phyloP scores from a whole-genome alignment of 2,113 vertebrate genomes.

The Neolamprologus longior region DNA sequence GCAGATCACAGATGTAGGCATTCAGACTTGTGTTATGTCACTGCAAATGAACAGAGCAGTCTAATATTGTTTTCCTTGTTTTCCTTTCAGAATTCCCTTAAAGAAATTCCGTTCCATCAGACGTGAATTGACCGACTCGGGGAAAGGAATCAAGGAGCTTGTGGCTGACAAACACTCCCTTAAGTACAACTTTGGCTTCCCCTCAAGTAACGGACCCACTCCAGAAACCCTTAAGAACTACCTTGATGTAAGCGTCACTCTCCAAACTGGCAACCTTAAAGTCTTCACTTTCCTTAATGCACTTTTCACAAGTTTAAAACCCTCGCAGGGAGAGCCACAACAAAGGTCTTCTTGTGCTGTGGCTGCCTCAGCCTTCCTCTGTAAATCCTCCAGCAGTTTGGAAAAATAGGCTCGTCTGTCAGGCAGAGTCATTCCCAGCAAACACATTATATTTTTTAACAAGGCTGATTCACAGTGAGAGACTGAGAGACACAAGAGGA shows the following conservation, averaged over 20 bases:
- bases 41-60: not conserved
- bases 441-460: not conserved
- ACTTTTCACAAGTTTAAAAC: not conserved
- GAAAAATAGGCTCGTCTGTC: not conserved
- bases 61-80: not conserved
- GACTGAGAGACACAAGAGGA: not conserved
- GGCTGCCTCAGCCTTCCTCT: not conserved
- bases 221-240: slow-evolving; percentile 87
- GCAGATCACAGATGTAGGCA: accelerated
- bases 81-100: slow-evolving; percentile 74
- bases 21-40: not conserved
- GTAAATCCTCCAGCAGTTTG: not conserved
- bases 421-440: not conserved
- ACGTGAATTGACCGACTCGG: slow-evolving; percentile 71
- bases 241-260: slow-evolving; percentile 78
- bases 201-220: slow-evolving; percentile 60
- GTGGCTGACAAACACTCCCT: slow-evolving; percentile 38
- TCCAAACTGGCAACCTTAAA: not conserved
- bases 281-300: not conserved
- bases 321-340: not conserved
- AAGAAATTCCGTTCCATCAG: slow-evolving; percentile 83
- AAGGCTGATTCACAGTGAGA: not conserved
- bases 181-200: slow-evolving; percentile 79
- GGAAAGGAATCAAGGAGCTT: slow-evolving; percentile 63
- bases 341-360: slow-evolving; percentile 8